phyloP scores from a whole-genome alignment of 2,888 invertebrate genomes.

The Phortica magna region DNA sequence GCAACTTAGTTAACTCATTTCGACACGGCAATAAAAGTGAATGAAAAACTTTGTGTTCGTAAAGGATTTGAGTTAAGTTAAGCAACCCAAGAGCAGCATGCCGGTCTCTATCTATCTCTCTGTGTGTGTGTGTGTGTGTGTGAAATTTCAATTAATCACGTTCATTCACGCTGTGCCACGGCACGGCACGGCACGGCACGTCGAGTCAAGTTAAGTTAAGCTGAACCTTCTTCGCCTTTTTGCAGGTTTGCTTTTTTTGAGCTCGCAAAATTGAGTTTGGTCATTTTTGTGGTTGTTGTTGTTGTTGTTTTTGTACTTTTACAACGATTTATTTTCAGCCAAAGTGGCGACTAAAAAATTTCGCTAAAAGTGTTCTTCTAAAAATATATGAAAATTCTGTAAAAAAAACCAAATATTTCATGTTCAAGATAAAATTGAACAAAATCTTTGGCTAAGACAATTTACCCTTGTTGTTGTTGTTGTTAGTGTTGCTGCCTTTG shows the following conservation, averaged over 20 bases:
- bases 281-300: neutral
- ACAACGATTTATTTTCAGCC: neutral
- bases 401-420: neutral
- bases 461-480: neutral
- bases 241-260: no score
- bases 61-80: neutral
- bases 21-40: neutral
- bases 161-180: neutral
- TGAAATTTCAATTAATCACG: conserved; percentile 26
- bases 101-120: neutral
- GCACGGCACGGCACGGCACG: neutral
- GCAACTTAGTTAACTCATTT: neutral
- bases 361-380: no score
- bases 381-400: neutral
- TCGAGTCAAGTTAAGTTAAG: neutral
- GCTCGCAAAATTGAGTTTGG: no score
- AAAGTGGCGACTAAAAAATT: no score
- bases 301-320: conserved; percentile 4
- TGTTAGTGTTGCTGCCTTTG: neutral
- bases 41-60: neutral
- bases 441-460: neutral
- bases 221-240: no score
- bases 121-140: neutral
- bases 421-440: neutral
- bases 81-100: neutral